Evolutionary conservation across 1,140 invertebrate genomes (phyloP).

Genomic region (Chionoecetes opilio): DNA sequence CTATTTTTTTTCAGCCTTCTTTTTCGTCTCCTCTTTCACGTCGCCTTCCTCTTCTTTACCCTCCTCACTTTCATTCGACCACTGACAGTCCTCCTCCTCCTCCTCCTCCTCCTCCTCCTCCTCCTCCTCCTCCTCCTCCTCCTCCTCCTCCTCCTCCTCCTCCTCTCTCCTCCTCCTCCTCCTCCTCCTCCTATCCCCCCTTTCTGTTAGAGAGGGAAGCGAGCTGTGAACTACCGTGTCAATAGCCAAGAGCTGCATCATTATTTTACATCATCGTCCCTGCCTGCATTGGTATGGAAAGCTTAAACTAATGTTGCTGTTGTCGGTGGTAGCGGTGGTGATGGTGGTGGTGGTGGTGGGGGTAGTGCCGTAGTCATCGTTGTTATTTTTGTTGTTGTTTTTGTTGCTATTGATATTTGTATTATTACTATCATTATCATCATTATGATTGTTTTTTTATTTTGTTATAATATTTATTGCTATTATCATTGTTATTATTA

Average conservation of each 20-base stretch:
- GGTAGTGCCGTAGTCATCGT: neutral
- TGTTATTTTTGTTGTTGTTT: neutral
- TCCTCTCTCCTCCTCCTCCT: neutral
- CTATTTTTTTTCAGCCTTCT: neutral
- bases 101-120: neutral
- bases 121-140: neutral
- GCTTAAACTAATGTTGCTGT: neutral
- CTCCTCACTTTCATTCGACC: neutral
- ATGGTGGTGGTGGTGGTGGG: neutral
- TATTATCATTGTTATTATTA: neutral
- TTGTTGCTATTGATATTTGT: neutral
- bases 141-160: neutral
- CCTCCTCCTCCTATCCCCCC: neutral
- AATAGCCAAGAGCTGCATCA: neutral
- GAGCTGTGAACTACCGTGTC: neutral
- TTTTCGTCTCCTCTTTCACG: neutral
- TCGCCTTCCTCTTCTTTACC: neutral
- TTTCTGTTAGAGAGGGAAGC: neutral
- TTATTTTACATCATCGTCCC: neutral
- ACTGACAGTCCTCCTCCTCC: neutral
- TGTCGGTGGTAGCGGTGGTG: neutral
- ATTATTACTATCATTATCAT: neutral
- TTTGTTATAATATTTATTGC: too few species aligned
- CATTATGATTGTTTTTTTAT: neutral
- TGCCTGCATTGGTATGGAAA: neutral